Evolutionary conservation across 1,140 invertebrate genomes (phyloP).

Genomic region (Pseudomyrmex gracilis): DNA sequence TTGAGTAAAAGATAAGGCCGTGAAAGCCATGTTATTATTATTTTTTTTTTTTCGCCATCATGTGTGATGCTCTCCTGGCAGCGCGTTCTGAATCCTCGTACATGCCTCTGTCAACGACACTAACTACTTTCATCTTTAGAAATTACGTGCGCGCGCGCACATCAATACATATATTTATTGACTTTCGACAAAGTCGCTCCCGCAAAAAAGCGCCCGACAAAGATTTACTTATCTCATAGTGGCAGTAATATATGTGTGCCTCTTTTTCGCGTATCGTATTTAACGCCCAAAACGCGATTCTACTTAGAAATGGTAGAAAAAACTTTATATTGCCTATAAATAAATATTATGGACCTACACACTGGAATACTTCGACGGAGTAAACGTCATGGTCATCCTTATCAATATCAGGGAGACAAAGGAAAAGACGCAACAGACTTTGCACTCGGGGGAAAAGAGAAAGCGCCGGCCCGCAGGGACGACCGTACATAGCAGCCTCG

Average conservation of each 20-base stretch:
- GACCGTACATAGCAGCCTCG: constrained; percentile 65
- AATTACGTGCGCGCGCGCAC: constrained; percentile 11
- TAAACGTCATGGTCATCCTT: constrained; percentile 61
- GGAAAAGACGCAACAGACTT: constrained; percentile 50
- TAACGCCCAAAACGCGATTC: constrained; percentile 41
- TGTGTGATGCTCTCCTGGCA: constrained; percentile 24
- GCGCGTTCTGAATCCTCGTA: constrained; percentile 31
- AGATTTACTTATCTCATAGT: constrained; percentile 51
- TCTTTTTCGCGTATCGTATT: constrained; percentile 27
- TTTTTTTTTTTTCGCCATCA: neutral
- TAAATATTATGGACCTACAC: constrained; percentile 82
- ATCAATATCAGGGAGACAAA: constrained; percentile 64
- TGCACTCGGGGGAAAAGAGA: constrained; percentile 52
- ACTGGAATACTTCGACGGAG: constrained; percentile 79
- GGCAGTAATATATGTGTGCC: constrained; percentile 48
- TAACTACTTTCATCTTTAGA: constrained; percentile 47
- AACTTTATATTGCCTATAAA: constrained; percentile 73
- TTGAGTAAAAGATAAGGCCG: constrained; percentile 15
- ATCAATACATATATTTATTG: constrained; percentile 49
- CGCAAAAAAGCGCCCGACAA: constrained; percentile 24
- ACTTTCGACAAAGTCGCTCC: constrained; percentile 55
- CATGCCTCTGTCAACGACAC: constrained; percentile 15
- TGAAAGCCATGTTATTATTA: neutral
- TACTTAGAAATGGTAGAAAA: constrained; percentile 56
- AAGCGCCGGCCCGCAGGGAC: constrained; percentile 47